Conservation (phyloP, 1,140 invertebrate species). For the fruit fly (Drosophila melanogaster) region Release_6_plus_ISO1_MT NT_033777.3:8423001-8423500, state of each 20-base stretch:
- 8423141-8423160: slow-evolving; percentile 11
- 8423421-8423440: slow-evolving; percentile 61
- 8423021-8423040: not conserved
- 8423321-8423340: slow-evolving; percentile 52
- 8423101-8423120: slow-evolving; percentile 70
- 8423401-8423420: slow-evolving; percentile 44
- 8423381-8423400: slow-evolving; percentile 3
- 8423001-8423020: not conserved
- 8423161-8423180: slow-evolving; percentile 5
- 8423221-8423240: slow-evolving; percentile 79
- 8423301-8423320: slow-evolving; percentile 58
- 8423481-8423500: slow-evolving; percentile 39
- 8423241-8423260: slow-evolving; percentile 40
- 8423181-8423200: slow-evolving; percentile 57
- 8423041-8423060: slow-evolving; percentile 5
- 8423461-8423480: slow-evolving; percentile 61
- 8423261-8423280: not conserved
- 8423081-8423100: slow-evolving; percentile 71
- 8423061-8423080: slow-evolving; percentile 65
- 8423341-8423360: slow-evolving; percentile 9
- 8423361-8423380: not conserved
- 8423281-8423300: slow-evolving; percentile 6
- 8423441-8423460: slow-evolving; percentile 57
- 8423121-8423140: slow-evolving; percentile 47
- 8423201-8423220: slow-evolving; percentile 76